A percentile compares a stretch with the other conserved stretches of the same genome.
phyloP scores from a whole-genome alignment of 2,797 vertebrate genomes.

The Bryconaethiops microstoma region DNA sequence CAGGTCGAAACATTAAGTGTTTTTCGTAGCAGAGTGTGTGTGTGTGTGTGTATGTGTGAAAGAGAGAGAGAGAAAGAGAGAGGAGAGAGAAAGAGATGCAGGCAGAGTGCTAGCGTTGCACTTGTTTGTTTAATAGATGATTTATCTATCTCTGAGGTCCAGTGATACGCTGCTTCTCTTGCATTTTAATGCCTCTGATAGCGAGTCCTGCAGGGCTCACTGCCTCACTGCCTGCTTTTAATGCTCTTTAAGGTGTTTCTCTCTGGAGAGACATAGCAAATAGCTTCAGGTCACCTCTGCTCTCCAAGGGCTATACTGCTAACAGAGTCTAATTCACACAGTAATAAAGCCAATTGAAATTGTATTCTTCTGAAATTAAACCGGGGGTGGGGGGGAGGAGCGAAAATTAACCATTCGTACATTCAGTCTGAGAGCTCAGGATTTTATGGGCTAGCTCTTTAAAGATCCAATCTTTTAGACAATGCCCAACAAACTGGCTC shows the following conservation, averaged over 20 bases:
- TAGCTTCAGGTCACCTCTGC: conserved; percentile 53
- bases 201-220: conserved; percentile 37
- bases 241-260: conserved; percentile 54
- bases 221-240: conserved; percentile 47
- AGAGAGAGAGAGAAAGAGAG: conserved; percentile 2
- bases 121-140: conserved; percentile 59
- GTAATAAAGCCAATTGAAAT: conserved; percentile 43
- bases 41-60: conserved; percentile 11
- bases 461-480: conserved; percentile 21
- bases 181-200: conserved; percentile 55
- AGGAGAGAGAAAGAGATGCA: conserved; percentile 20
- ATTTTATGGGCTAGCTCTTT: conserved; percentile 33
- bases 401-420: conserved; percentile 35
- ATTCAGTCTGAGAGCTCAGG: conserved; percentile 15
- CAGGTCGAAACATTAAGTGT: background rate
- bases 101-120: conserved; percentile 31
- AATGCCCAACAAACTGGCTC: conserved; percentile 1
- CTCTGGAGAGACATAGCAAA: conserved; percentile 51
- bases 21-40: background rate
- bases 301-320: conserved; percentile 40
- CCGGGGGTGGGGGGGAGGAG: background rate
- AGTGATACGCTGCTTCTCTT: conserved; percentile 47
- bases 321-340: conserved; percentile 50
- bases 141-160: conserved; percentile 55
- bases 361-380: conserved; percentile 46